Conservation (phyloP, 2,888 invertebrate species). For the Lasioglossum vierecki region DNA sequence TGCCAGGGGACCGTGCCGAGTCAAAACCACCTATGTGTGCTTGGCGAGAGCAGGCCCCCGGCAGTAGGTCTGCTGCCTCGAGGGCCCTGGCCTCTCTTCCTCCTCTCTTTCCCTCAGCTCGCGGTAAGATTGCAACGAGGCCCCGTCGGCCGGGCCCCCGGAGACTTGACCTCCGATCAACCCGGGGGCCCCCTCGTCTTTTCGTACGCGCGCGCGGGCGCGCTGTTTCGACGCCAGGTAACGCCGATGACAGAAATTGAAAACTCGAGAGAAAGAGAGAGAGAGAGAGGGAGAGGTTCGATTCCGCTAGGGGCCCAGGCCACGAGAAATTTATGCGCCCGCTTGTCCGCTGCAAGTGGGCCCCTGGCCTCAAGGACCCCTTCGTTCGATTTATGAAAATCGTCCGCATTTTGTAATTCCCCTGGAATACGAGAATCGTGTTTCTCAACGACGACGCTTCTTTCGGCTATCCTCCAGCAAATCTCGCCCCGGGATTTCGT, state of each 20-base stretch:
- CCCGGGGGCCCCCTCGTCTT: constrained; percentile 50
- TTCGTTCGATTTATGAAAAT: constrained; percentile 32
- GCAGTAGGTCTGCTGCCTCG: constrained; percentile 73
- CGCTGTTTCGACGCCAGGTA: constrained; percentile 18
- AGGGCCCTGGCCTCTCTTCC: constrained; percentile 54
- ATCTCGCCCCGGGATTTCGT: constrained; percentile 12
- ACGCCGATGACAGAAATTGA: constrained; percentile 56
- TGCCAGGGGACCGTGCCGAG: constrained; percentile 67
- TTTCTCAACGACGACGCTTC: neutral
- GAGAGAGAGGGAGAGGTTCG: constrained; percentile 1
- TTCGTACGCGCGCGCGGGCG: constrained; percentile 60
- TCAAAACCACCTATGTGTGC: constrained; percentile 72
- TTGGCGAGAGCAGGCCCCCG: constrained; percentile 61
- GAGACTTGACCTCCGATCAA: constrained; percentile 68
- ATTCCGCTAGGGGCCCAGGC: constrained; percentile 2
- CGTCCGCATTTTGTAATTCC: constrained; percentile 14
- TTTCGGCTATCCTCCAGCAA: neutral
- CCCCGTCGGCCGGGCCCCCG: constrained; percentile 48
- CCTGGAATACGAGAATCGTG: neutral
- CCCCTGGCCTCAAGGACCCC: constrained; percentile 13
- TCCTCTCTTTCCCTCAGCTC: constrained; percentile 33
- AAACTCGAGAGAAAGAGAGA: constrained; percentile 24
- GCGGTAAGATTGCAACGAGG: constrained; percentile 45
- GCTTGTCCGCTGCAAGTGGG: neutral
- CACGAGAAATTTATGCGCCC: constrained; percentile 41